Conservation (phyloP, 2,797 vertebrate species). For the Dromococcyx pavoninus region DNA sequence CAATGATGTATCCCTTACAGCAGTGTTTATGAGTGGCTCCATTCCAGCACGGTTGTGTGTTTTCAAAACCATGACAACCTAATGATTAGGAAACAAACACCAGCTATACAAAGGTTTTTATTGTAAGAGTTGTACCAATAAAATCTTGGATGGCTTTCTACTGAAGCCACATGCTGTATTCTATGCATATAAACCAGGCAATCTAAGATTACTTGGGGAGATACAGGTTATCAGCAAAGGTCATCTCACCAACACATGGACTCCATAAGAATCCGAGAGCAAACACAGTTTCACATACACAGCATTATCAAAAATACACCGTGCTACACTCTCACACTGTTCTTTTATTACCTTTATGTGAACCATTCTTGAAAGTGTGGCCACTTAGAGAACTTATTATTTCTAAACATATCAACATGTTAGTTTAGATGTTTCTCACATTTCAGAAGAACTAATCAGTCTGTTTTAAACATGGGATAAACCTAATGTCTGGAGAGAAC, state of each 20-base stretch:
- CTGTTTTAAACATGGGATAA: not conserved
- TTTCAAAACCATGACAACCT: not conserved
- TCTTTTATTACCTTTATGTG: not conserved
- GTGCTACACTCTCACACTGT: not conserved
- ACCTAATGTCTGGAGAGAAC: not conserved
- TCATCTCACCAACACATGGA: not conserved
- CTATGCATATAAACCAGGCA: not conserved
- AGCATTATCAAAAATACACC: not conserved
- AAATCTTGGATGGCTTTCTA: not conserved
- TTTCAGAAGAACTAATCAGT: not conserved
- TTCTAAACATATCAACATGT: not conserved
- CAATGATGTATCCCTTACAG: not conserved
- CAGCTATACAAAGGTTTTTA: not conserved
- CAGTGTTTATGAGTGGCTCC: not conserved
- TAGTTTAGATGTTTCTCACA: not conserved
- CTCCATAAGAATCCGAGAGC: not conserved
- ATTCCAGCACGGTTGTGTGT: not conserved
- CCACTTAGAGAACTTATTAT: not conserved
- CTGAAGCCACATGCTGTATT: accelerated
- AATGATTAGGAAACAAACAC: not conserved
- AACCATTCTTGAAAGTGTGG: not conserved
- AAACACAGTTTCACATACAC: not conserved
- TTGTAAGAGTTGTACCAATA: not conserved
- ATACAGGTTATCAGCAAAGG: not conserved
- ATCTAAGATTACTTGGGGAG: not conserved